Evolutionary conservation across 1,140 invertebrate genomes (phyloP).

Genomic region (Musca vetustissima): DNA sequence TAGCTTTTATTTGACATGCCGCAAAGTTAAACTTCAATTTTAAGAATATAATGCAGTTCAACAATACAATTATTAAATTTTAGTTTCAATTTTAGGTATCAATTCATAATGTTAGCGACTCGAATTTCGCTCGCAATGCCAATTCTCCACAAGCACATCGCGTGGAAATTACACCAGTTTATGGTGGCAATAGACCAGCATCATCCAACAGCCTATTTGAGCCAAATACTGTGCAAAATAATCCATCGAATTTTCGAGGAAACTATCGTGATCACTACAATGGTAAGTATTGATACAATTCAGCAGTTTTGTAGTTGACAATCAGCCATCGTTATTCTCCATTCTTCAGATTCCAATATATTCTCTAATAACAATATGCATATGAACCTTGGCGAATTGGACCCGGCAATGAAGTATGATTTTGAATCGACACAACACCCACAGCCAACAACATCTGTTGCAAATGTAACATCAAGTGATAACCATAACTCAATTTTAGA

Average conservation of each 20-base stretch:
- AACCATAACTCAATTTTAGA: conserved; percentile 40
- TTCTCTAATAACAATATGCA: conserved; percentile 22
- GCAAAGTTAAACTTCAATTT: too few relatives aligned
- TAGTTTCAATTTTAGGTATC: conserved; percentile 51
- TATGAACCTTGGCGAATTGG: conserved; percentile 31
- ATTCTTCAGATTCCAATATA: neutral
- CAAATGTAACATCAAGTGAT: conserved; percentile 14
- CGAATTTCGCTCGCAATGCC: conserved; percentile 57
- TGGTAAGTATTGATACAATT: conserved; percentile 32
- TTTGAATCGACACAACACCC: conserved; percentile 34
- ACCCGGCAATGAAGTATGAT: conserved; percentile 39
- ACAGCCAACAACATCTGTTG: conserved; percentile 33
- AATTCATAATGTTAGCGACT: conserved; percentile 62
- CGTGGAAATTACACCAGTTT: conserved; percentile 55
- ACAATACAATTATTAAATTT: neutral
- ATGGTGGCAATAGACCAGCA: conserved; percentile 39
- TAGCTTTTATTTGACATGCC: too few relatives aligned
- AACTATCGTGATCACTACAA: conserved; percentile 43
- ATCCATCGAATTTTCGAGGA: conserved; percentile 31
- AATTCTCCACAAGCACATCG: conserved; percentile 55
- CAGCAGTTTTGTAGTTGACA: too few relatives aligned
- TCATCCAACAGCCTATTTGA: conserved; percentile 27
- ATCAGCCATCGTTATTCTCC: neutral
- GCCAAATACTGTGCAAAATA: conserved; percentile 11
- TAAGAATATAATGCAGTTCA: too few relatives aligned